A percentile compares a stretch with the other conserved stretches of the same genome.
Conservation (phyloP, 2,113 vertebrate genomes). For the Sinocyclocheilus maitianheensis region DNA sequence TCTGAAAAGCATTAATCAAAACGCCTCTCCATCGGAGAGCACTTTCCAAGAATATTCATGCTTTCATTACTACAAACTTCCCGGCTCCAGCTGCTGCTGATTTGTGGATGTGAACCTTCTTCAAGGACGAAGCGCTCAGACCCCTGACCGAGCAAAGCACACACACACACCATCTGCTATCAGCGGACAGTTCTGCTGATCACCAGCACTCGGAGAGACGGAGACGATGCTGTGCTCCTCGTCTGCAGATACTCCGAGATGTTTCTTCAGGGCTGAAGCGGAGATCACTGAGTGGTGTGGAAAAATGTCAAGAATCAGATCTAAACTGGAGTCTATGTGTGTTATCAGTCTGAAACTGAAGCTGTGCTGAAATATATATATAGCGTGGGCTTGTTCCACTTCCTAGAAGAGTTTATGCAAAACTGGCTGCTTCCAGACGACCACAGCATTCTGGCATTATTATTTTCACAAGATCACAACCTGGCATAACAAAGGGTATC, state of each 20-base stretch:
- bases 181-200: conserved; percentile 49
- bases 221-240: background rate
- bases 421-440: background rate
- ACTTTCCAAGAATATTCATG: conserved; percentile 29
- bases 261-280: background rate
- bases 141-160: conserved; percentile 46
- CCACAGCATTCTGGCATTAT: background rate
- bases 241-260: background rate
- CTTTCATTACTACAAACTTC: conserved; percentile 35
- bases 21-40: background rate
- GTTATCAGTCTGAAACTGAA: background rate
- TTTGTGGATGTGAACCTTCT: conserved; percentile 39
- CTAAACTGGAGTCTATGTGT: background rate
- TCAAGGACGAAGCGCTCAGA: conserved; percentile 54
- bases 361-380: background rate
- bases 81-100: conserved; percentile 44
- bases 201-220: background rate
- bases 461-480: background rate
- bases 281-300: background rate
- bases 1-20: conserved; percentile 52
- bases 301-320: background rate
- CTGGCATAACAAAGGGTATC: too few relatives aligned
- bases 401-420: too few relatives aligned
- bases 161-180: conserved; percentile 54
- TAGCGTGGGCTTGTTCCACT: background rate